These are phyloP conservation scores for Antheraea assamensis DNA, from an alignment of 2,888 invertebrate species.

Conservation along the genomic window DNA sequence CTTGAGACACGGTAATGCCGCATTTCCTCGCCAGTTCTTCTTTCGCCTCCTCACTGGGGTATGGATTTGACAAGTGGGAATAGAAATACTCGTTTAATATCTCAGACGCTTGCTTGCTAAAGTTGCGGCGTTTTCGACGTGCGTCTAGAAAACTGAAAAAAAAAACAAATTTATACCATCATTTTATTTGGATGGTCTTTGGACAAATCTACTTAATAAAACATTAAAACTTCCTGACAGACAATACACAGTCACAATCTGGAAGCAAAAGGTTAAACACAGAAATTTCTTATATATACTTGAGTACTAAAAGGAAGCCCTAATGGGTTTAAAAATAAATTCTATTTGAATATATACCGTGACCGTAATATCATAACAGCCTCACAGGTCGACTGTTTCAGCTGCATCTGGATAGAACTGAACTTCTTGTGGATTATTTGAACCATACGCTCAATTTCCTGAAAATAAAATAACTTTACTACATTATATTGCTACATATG, in stretches of 20 bases:
- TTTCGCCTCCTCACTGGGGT: conserved; percentile 99
- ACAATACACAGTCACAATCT: too few species aligned
- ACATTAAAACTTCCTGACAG: too few species aligned
- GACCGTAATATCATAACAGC: conserved; percentile 99
- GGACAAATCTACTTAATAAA: too few species aligned
- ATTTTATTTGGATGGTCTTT: background rate
- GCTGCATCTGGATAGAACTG: conserved; percentile 98
- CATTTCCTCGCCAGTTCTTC: conserved; percentile 99
- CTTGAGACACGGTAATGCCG: conserved; percentile 98
- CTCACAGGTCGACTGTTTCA: conserved; percentile 99
- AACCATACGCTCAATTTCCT: conserved; percentile 99
- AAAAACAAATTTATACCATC: background rate
- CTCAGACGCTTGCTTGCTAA: conserved; percentile 99
- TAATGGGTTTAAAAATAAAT: too few species aligned
- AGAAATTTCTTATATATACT: too few species aligned
- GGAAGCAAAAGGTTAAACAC: too few species aligned
- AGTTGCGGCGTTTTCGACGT: conserved; percentile 96
- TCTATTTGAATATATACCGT: conserved; percentile 50
- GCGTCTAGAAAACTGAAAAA: conserved; percentile 87
- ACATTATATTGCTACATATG: background rate
- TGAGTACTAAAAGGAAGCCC: too few species aligned
- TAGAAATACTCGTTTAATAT: conserved; percentile 99
- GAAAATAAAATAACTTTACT: conserved; percentile 16
- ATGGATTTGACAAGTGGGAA: conserved; percentile 99
- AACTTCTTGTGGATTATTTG: conserved; percentile 99